These are phyloP conservation scores for Piscicola geometra DNA, from an alignment of 2,888 invertebrate species.

Conservation along the genomic window DNA sequence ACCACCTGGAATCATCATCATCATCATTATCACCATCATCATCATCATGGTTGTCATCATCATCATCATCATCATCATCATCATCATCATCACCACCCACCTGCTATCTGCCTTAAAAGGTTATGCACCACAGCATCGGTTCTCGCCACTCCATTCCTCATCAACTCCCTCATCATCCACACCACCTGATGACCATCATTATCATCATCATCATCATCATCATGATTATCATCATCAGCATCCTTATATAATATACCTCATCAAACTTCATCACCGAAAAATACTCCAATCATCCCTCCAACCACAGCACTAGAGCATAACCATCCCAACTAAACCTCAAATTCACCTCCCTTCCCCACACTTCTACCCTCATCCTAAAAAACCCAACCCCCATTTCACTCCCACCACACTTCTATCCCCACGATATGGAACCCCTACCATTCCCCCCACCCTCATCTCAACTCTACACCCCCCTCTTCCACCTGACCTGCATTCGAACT, in stretches of 20 bases:
- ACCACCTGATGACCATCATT: conserved; percentile 64
- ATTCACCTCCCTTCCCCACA: no score
- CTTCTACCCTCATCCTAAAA: no score
- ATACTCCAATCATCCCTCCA: no score
- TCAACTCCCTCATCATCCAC: conserved; percentile 86
- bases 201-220: not conserved
- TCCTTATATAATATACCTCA: no score
- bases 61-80: conserved; percentile 30
- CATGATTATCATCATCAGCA: not conserved
- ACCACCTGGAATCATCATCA: conserved; percentile 63
- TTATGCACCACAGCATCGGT: conserved; percentile 86
- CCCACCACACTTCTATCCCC: no score
- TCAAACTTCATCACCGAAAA: no score
- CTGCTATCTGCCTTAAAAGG: conserved; percentile 85
- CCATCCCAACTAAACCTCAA: no score
- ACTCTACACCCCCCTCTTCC: not conserved
- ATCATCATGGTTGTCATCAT: conserved; percentile 10
- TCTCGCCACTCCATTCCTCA: conserved; percentile 78
- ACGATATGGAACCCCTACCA: no score
- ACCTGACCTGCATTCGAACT: conserved; percentile 61
- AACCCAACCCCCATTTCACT: no score
- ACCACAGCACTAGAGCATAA: no score
- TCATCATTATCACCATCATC: conserved; percentile 13
- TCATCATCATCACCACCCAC: conserved; percentile 44
- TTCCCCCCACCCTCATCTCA: no score